Conservation (phyloP, 2,113 vertebrate genomes). For the Sinocyclocheilus rhinocerous region DNA sequence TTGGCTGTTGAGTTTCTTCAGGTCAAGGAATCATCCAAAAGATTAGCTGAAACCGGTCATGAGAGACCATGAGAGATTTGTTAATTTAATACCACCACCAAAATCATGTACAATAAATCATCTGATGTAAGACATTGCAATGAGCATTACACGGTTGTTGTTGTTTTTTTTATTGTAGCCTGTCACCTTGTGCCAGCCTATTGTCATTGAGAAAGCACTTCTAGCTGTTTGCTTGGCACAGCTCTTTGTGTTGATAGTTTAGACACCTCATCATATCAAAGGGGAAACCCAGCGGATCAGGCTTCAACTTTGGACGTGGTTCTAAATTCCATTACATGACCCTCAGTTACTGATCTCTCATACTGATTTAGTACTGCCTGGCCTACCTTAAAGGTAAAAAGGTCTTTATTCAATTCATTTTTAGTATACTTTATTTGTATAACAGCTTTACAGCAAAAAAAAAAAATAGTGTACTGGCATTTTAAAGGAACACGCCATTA, state of each 20-base stretch:
- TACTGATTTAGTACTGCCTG: not conserved
- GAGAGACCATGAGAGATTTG: conserved; percentile 12
- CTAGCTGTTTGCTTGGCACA: conserved; percentile 12
- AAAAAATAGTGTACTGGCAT: not conserved
- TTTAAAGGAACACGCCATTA: too few species aligned
- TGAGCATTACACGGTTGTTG: not conserved
- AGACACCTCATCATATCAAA: conserved; percentile 30
- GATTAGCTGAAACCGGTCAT: conserved; percentile 48
- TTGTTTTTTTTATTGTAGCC: not conserved
- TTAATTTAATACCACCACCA: not conserved
- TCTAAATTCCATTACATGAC: conserved; percentile 20
- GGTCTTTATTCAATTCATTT: not conserved
- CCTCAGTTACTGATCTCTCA: not conserved
- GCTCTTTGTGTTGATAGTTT: conserved; percentile 10
- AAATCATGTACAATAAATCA: conserved; percentile 16
- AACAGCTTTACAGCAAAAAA: not conserved
- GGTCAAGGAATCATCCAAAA: conserved; percentile 63
- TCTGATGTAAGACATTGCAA: conserved; percentile 4
- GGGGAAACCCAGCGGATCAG: conserved; percentile 1
- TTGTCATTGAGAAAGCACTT: conserved; percentile 9
- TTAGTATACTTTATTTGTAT: not conserved
- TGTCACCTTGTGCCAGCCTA: conserved; percentile 1
- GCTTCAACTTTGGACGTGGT: not conserved
- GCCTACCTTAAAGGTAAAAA: not conserved
- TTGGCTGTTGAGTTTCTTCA: conserved; percentile 64